Evolutionary conservation across 1,140 invertebrate genomes (phyloP), one percentile per base, ranked within the genome.

Genomic region (Brachionus koreanus): DNA sequence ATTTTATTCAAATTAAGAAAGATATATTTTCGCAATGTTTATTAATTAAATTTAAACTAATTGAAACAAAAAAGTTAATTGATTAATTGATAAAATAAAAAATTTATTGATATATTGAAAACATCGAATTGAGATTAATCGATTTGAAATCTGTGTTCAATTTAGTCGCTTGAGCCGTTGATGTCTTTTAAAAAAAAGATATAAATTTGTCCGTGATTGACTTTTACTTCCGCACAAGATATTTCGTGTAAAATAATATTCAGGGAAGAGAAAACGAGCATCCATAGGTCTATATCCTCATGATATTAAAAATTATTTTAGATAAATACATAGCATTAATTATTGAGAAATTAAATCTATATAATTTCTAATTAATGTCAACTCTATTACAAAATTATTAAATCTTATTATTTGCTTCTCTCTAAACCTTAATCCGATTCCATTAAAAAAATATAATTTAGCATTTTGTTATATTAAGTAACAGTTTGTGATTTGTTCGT

Each of bases 341-440:
- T 52, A 52, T 52, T 52, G 49, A 52, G 49, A 52, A 52, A 65
- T 33, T 65, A 33, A 65, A 65, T 29, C 33, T 33, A 35, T 46
- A 2, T 46, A 2, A 65, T 65, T 65, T 65, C 33, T 65, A 65
- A 65, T 65, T 65, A 65, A 72, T 72, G 67, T 72, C 67, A 72
- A 72, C 33, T 72, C 67, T 72, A 65, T 65, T 65, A 65, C 49
- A 52, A 65, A 65, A 65, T 65, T 65, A 65, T 72, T 72, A 72
- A 72, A 72, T 72, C 67, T 39, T 42, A 72, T 61, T 12, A 16
- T 72, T 33, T 65, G 5, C 25, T 65, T 72, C 33, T 61, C 12
- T 72, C 67, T 39, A 19, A 23, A 35, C 19, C 13, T 42, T 72
- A 72, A 72, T 35, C 35, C 67, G 35, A 72, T 72, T 37, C 16